Conservation (phyloP, 2,113 vertebrate genomes). For the Natator depressus region DNA sequence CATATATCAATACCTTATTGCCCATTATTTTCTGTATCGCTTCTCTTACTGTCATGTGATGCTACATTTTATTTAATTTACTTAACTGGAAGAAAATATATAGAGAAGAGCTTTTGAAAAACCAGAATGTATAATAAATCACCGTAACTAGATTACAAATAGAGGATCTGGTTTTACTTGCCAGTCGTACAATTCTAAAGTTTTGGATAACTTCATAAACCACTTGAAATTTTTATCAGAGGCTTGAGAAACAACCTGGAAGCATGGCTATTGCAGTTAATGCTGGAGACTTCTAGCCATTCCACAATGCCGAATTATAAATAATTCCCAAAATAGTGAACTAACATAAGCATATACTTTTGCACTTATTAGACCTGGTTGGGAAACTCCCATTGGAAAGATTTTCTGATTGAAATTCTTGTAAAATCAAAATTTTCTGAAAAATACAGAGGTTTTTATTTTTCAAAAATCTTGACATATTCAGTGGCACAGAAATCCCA, state of each 20-base stretch:
- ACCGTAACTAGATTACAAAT: neutral
- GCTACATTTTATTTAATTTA: constrained; percentile 50
- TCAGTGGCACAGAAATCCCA: neutral
- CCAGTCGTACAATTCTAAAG: neutral
- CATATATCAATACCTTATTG: constrained; percentile 64
- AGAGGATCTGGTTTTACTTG: neutral
- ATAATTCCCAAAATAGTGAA: too few relatives aligned
- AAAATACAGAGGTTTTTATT: neutral
- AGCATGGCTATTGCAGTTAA: neutral
- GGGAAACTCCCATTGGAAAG: neutral
- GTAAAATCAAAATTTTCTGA: fast-evolving
- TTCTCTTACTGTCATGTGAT: constrained; percentile 48
- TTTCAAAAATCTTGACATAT: neutral
- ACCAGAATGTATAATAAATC: constrained; percentile 37
- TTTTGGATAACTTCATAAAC: neutral
- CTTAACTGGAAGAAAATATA: neutral
- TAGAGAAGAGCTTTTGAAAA: constrained; percentile 5
- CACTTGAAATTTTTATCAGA: neutral
- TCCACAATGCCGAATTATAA: neutral
- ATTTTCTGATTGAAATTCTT: neutral
- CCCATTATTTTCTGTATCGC: constrained; percentile 57
- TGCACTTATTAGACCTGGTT: neutral
- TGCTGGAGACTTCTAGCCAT: neutral
- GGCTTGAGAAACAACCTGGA: neutral
- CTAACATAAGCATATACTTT: neutral